Evolutionary conservation across 2,797 vertebrate genomes (phyloP), one percentile per base, ranked within the genome.

Genomic region (Toxotes lorentzi): DNA sequence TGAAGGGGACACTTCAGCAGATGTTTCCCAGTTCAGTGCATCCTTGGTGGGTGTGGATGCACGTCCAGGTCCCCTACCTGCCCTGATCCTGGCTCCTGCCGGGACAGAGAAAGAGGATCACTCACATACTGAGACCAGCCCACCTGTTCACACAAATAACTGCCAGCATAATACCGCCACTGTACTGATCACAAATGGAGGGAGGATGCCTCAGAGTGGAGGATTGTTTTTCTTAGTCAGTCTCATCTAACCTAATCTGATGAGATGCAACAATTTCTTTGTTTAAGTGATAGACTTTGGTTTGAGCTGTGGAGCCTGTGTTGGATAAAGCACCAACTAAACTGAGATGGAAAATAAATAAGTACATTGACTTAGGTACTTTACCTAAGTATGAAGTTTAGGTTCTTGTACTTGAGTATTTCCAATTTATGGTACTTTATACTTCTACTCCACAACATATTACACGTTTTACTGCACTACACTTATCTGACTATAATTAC

Each of bases 21-120:
- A 93, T 93, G 92, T 94, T 93, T 65, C 90, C 88, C 90, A 90
- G 86, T 86, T 94, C 87, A 93, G 76, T 72, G 82, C 92, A 94
- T 93, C 87, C 79, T 94, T 70, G 23, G 68, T 90, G 86, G 86
- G 89, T 87, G 85, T 89, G 87, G 80, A 63, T 68, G 80, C 83
- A 76, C 34, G 70, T 91, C 93, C 91, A 93, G 90, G 87, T 90
- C 88, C 87, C 91, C 93, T 82, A 85, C 90, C 93, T 91, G 86
- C 65, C 82, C 82, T 94, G 92, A 92, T 93, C 92, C 90, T 84
- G 74, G 67, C 85, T 89, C 93, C 94, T 95, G 91, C 89, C 67
- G 87, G 81, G 89, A 34, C 53, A 91, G 79, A 93, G 89, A 93
- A 92, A 94, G 90, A 91, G 80, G 90, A 93, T 95, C 91, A 92